Evolutionary conservation across 2,888 invertebrate genomes (phyloP), one percentile per base, ranked within the genome.

Genomic region (Amiota minor): DNA sequence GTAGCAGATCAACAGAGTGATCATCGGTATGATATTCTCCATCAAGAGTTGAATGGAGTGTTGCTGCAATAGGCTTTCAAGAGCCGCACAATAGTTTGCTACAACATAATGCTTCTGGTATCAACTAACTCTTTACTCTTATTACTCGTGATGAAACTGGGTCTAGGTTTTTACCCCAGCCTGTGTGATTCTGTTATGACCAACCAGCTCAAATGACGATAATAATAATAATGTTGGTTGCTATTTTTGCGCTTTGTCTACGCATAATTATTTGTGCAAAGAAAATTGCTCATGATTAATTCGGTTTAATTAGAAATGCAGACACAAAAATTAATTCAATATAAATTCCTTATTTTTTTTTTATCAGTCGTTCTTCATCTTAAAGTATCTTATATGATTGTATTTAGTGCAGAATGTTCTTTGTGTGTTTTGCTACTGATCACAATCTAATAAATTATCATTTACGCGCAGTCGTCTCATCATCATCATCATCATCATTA

Each of bases 231-330:
- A 53, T 23, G 50, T 23, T 50, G 11, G 23, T 14, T 23, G 61
- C 23, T 23, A 67, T 50, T 20, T 61, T 47, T 35, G 50, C 74
- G 75, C 77, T 78, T 77, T 78, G 78, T 77, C 80, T 78, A 81
- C 82, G 82, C 84, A 85, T 84, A 84, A 83, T 84, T 83, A 85
- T 35, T 35, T 35, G 82, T 80, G 75, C 77, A 76, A 59, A 76
- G 56, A 71, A 20, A 65, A 46, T 75, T 76, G 46, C 81, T 84
- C 82, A 85, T 83, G 84, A 85, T 83, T 85, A 83, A 85, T 84
- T 82, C 84, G 85, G 79, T 77, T 85, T 83, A 83, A 83, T 83
- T 83, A 83, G 82, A 85, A 85, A 82, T 80, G 85, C 85, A 85
- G 85, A 83, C 75, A 72, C 83, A 75, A 68, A 73, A 83, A 83